phyloP scores from a whole-genome alignment of 2,888 invertebrate species.

The Brenthis ino region DNA sequence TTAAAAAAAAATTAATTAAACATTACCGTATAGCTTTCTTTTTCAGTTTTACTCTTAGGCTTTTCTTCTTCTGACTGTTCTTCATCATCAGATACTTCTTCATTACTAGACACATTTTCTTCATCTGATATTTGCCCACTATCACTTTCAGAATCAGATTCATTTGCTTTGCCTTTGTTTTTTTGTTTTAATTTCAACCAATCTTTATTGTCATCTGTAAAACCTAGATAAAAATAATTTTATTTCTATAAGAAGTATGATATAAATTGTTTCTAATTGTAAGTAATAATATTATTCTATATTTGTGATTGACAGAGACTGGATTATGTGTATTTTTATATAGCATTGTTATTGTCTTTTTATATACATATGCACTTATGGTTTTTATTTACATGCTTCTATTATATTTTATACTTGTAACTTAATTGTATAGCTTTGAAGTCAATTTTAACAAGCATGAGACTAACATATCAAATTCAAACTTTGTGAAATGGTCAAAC shows the following conservation, averaged over 20 bases:
- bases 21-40: constrained; percentile 71
- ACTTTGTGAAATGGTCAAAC: too few species aligned
- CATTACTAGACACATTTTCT: constrained; percentile 47
- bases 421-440: too few species aligned
- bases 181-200: constrained; percentile 86
- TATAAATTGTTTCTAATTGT: not conserved
- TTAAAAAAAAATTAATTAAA: not conserved
- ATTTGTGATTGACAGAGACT: too few species aligned
- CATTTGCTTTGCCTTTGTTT: constrained; percentile 56
- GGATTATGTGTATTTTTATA: too few species aligned
- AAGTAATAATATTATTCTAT: too few species aligned
- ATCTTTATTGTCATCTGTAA: constrained; percentile 86
- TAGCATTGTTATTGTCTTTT: too few species aligned
- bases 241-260: not conserved
- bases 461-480: too few species aligned
- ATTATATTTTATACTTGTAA: too few species aligned
- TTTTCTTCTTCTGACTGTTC: constrained; percentile 27
- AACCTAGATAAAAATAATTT: constrained; percentile 65
- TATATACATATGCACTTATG: too few species aligned
- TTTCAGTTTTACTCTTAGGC: constrained; percentile 48
- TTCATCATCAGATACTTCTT: constrained; percentile 26
- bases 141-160: constrained; percentile 51
- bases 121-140: constrained; percentile 43
- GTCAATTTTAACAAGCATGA: too few species aligned
- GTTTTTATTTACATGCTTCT: too few species aligned